Conservation (phyloP, 1,140 invertebrate genomes). For the Brachionus rubens region DNA sequence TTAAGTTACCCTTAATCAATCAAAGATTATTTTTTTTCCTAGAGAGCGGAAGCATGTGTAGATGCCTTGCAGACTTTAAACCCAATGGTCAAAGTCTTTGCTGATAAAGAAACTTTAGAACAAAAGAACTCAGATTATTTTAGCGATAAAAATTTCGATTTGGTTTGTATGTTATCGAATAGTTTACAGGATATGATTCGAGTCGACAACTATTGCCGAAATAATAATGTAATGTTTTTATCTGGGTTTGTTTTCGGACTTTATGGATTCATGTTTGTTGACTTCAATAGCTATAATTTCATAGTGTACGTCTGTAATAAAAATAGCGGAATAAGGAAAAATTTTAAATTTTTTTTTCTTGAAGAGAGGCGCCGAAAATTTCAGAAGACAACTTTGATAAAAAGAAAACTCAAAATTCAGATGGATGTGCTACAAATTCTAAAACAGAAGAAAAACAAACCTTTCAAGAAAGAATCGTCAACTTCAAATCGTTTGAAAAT, state of each 20-base stretch:
- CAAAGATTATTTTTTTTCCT: constrained; percentile 53
- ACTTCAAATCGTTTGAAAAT: background rate
- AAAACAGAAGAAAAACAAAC: constrained; percentile 21
- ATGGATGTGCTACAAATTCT: background rate
- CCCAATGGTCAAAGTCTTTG: constrained; percentile 80
- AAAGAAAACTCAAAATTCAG: background rate
- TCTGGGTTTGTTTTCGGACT: constrained; percentile 87
- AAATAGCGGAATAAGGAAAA: background rate
- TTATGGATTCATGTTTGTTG: constrained; percentile 84
- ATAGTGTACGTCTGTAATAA: constrained; percentile 69
- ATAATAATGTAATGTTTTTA: constrained; percentile 77
- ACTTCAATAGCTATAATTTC: constrained; percentile 80
- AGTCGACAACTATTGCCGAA: constrained; percentile 75
- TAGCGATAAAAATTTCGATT: constrained; percentile 69
- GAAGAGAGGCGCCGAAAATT: constrained; percentile 32
- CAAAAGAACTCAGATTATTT: constrained; percentile 70
- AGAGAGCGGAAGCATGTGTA: constrained; percentile 79
- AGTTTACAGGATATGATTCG: constrained; percentile 69
- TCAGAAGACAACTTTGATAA: constrained; percentile 25
- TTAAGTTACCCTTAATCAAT: background rate
- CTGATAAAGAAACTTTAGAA: constrained; percentile 67
- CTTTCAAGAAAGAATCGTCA: background rate
- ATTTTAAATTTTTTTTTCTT: background rate
- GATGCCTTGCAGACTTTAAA: constrained; percentile 76
- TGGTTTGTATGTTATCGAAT: constrained; percentile 77